Evolutionary conservation across 2,888 invertebrate genomes (phyloP), one percentile per base, ranked within the genome.

Genomic region (Dynastes grantii): DNA sequence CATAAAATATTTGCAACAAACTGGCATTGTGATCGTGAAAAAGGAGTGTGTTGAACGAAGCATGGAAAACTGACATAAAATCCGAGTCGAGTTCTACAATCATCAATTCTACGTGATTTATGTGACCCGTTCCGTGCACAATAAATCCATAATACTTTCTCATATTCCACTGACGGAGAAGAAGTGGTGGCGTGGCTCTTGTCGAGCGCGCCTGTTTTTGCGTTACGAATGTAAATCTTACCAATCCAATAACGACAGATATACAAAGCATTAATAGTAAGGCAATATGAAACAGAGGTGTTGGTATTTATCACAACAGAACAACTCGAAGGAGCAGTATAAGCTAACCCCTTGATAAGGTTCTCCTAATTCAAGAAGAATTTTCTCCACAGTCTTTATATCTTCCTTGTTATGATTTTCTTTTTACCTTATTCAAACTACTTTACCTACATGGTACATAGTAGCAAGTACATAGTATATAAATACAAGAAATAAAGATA

Each of bases 131-230:
- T 79, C 80, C 71, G 80, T 71, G 77, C 77, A 82, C 81, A 82
- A 85, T 85, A 84, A 85, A 85, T 85, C 84, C 82, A 80, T 81
- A 82, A 84, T 84, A 83, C 84, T 84, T 84, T 84, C 84, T 83
- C 83, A 83, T 84, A 84, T 84, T 84, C 80, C 79, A 67, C 81
- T 63, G 6, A 27, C 22, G 32, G 45, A 61, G 79, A 79, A 81
- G 81, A 82, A 83, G 83, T 81, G 79, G 81, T 81, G 83, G 81
- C 80, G 40, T n/a, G 81, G 82, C 70, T 78, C 78, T 79, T 79
- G 80, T 81, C 78, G 80, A 80, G 80, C 80, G 80, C 80, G 80
- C 55, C 53, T 82, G 83, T 84, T 82, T 81, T 78, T 84, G 79
- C 81, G 82, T 83, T 82, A 80, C 83, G 65, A 58, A 78, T 58